phyloP scores from a whole-genome alignment of 1,140 invertebrate genomes.

The Gerris buenoi region DNA sequence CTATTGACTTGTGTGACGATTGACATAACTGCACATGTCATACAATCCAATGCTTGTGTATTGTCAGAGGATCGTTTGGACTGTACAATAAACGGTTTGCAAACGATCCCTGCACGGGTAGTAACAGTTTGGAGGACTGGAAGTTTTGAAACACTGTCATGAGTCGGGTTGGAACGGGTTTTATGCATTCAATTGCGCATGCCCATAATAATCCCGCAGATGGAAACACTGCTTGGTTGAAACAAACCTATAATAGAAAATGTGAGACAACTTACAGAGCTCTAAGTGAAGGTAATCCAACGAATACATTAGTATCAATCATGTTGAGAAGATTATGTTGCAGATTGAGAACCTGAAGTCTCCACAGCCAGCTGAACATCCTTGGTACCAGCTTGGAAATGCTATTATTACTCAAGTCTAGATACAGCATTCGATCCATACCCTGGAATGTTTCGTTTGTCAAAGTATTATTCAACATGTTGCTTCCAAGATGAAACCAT shows the following conservation, averaged over 20 bases:
- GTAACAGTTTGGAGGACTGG: background rate
- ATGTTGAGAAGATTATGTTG: slow-evolving; percentile 26
- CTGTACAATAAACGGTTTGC: too few relatives aligned
- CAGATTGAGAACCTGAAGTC: slow-evolving; percentile 28
- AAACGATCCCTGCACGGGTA: background rate
- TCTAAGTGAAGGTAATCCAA: slow-evolving; percentile 25
- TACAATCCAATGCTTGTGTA: too few relatives aligned
- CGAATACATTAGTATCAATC: slow-evolving; percentile 26
- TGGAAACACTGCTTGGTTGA: background rate
- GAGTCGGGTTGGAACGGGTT: background rate
- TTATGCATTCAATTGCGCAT: background rate
- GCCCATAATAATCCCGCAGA: background rate
- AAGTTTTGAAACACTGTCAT: background rate
- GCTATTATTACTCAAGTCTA: slow-evolving; percentile 29
- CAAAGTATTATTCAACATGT: slow-evolving; percentile 23
- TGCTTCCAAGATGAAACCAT: slow-evolving; percentile 25
- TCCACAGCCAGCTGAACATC: slow-evolving; percentile 27
- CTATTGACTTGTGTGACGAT: too few relatives aligned
- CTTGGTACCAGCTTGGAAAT: slow-evolving; percentile 23
- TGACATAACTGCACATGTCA: too few relatives aligned
- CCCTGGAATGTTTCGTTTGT: slow-evolving; percentile 23
- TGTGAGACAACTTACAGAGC: slow-evolving; percentile 31
- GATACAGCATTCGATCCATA: slow-evolving; percentile 24
- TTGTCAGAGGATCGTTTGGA: too few relatives aligned
- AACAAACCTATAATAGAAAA: background rate